These are phyloP conservation scores for Petromus typicus DNA, from an alignment of 2,113 vertebrate genomes.

Conservation along the genomic window DNA sequence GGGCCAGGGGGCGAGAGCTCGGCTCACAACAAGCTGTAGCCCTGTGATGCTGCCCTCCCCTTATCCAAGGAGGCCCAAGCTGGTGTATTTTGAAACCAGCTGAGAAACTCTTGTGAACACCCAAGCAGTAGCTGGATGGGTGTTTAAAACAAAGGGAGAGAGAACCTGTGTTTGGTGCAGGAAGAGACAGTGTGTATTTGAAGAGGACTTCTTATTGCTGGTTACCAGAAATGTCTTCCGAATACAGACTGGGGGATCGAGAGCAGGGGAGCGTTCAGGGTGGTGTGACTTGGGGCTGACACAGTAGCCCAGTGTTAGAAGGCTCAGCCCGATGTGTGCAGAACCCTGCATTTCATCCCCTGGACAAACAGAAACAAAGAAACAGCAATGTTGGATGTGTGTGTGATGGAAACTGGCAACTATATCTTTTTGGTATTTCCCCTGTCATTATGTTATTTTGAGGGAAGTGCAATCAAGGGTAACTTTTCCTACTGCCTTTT, in stretches of 20 bases:
- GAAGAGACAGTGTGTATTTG: neutral
- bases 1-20: neutral
- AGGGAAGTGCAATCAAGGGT: neutral
- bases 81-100: neutral
- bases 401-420: neutral
- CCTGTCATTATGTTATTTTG: neutral
- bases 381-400: too few species aligned
- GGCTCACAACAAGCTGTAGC: neutral
- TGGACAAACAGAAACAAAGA: neutral
- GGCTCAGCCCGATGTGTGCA: neutral
- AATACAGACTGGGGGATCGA: too few species aligned
- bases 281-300: too few species aligned
- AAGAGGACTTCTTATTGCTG: neutral
- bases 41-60: fast-evolving
- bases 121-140: neutral
- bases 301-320: neutral
- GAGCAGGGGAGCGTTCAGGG: neutral
- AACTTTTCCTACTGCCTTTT: neutral
- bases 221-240: neutral
- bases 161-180: neutral
- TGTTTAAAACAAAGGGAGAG: neutral
- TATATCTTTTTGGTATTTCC: neutral
- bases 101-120: neutral
- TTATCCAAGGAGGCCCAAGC: too few species aligned
- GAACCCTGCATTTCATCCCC: neutral